Base-by-base conservation (phyloP, 2,113 vertebrate genomes). In the Oceanodroma tethys region DNA sequence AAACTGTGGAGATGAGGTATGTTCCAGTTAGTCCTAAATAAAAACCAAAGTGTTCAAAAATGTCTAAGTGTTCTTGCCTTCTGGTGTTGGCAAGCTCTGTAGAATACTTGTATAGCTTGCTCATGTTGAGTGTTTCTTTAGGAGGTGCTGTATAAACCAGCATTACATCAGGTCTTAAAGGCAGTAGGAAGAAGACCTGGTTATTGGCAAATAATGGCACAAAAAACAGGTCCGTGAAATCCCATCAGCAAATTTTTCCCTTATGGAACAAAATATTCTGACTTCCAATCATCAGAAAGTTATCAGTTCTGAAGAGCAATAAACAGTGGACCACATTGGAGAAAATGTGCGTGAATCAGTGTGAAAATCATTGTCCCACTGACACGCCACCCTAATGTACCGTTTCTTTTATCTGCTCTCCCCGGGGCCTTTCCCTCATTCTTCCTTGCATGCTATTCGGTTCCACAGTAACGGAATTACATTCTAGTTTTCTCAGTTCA, bases 11-110 rank as follows among this genome's bases (percentile, higher is more conserved):
- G 56, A 90, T 71, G 72, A 90, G 22, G n/a, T 75, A 81, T 93
- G 75, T 91, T 93, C 38, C 81, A 81, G 30, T 81, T 58, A 43
- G 38, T 56, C 34, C 45, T 67, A 92, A 83, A 94, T 81, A 86
- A 94, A 66, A 92, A 95, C 10, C 63, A 92, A 85, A 90, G 48
- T 76, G 53, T 86, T 83, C 36, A 86, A 81, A 95, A 89, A 53
- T 40, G 48, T 40, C 36, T 83, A 58, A 62, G n/a, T 81, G 86
- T 82, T 92, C 74, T 47, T 88, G 43, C 62, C 55, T 45, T 79
- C 22, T 4, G 70, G 43, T 62, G 47, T 25, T 93, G 47, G 74
- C 34, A 85, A 90, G 92, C 62, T 72, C 65, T 40, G 43, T 34
- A 81, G 47, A 81, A 71, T 53, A 82, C 5, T 85, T 93, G 56